Conservation (phyloP, 2,797 vertebrate genomes). For the Netta rufina region DNA sequence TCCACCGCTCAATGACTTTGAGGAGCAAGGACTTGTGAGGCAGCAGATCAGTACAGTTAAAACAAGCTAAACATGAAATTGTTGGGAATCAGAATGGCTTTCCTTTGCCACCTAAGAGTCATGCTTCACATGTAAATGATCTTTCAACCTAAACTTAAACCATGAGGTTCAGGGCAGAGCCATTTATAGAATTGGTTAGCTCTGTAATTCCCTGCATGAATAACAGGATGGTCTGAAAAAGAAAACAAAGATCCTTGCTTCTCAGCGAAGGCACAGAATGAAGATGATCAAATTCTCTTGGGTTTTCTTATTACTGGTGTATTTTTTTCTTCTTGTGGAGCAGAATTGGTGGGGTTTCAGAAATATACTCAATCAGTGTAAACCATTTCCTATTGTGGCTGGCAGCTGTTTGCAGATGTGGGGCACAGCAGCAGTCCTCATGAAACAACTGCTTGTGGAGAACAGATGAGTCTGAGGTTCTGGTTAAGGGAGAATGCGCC, state of each 20-base stretch:
- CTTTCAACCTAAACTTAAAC: constrained; percentile 52
- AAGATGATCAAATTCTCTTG: constrained; percentile 1
- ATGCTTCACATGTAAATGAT: constrained; percentile 1
- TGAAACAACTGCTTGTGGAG: constrained; percentile 15
- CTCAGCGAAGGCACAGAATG: constrained; percentile 20
- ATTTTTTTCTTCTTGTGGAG: background rate
- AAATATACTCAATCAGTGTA: background rate
- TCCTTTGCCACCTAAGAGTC: background rate
- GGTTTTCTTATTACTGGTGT: background rate
- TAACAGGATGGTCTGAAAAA: constrained; percentile 39
- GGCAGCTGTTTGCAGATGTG: constrained; percentile 11
- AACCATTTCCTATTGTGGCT: constrained; percentile 14
- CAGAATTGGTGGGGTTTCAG: background rate
- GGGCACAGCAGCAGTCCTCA: background rate
- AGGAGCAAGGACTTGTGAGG: background rate
- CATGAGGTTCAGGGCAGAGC: constrained; percentile 17
- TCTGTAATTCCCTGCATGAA: constrained; percentile 52
- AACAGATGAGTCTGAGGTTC: constrained; percentile 35
- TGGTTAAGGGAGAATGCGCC: background rate
- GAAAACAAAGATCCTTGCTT: constrained; percentile 26
- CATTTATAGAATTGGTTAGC: constrained; percentile 37
- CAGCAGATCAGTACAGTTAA: constrained; percentile 2
- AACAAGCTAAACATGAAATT: constrained; percentile 36
- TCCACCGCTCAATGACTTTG: background rate
- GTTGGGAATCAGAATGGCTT: background rate